phyloP scores from a whole-genome alignment of 2,797 vertebrate species.

The Linurgus olivaceus region DNA sequence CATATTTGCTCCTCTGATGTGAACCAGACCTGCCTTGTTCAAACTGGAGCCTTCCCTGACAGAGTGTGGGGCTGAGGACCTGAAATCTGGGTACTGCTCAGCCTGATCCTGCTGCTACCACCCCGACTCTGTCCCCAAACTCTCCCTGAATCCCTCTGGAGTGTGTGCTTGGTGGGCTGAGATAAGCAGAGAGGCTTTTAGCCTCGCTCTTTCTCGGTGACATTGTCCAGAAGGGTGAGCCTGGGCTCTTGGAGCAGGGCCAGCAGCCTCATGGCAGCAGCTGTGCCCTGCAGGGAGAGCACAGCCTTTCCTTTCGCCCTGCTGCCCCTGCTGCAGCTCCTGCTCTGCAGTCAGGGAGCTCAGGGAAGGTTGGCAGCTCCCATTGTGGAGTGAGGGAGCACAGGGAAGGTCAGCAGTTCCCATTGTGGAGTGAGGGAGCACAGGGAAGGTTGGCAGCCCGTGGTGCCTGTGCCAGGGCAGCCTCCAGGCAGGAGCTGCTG shows the following conservation, averaged over 20 bases:
- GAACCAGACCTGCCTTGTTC: background rate
- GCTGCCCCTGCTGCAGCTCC: background rate
- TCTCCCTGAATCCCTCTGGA: background rate
- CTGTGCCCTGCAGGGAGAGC: background rate
- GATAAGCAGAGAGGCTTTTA: background rate
- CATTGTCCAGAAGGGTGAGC: background rate
- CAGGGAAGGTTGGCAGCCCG: background rate
- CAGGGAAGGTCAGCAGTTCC: background rate
- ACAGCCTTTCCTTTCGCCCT: background rate
- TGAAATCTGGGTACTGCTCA: background rate
- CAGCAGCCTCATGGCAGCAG: background rate
- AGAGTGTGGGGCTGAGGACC: background rate
- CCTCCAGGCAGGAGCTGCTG: background rate
- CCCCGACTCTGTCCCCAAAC: background rate
- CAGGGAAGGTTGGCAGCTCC: background rate
- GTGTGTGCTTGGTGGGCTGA: background rate
- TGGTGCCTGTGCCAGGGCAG: background rate
- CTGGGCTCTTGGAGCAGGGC: background rate
- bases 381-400: too few relatives aligned
- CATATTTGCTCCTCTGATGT: background rate
- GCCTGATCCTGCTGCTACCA: background rate
- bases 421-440: rapidly evolving
- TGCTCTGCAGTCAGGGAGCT: rapidly evolving
- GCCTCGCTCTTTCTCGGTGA: background rate
- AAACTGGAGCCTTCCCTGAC: background rate